These are phyloP conservation scores for Gymnoscopelus braueri DNA, from an alignment of 2,797 vertebrate species.

Conservation along the genomic window DNA sequence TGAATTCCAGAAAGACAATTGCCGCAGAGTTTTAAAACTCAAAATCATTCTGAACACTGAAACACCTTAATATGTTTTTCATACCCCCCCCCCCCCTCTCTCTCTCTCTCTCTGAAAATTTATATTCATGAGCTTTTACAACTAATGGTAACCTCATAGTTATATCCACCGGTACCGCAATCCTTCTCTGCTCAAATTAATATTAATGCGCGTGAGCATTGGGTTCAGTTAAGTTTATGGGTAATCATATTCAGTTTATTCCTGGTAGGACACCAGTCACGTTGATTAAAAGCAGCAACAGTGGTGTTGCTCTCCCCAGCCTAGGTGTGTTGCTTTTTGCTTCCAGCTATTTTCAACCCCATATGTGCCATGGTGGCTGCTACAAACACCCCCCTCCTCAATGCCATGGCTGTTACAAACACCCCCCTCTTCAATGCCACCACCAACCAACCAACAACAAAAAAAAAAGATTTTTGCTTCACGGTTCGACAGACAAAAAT, in stretches of 20 bases:
- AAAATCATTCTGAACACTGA: constrained; percentile 43
- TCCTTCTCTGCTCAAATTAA: constrained; percentile 81
- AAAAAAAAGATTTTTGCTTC: constrained; percentile 34
- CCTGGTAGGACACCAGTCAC: constrained; percentile 83
- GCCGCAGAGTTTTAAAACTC: constrained; percentile 38
- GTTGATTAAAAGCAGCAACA: constrained; percentile 82
- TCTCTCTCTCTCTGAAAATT: constrained; percentile 63
- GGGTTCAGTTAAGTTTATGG: constrained; percentile 86
- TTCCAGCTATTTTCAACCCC: constrained; percentile 74
- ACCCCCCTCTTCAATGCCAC: not conserved
- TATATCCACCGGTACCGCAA: constrained; percentile 67
- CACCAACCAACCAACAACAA: not conserved
- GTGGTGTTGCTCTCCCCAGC: constrained; percentile 65
- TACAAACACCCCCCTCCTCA: constrained; percentile 20
- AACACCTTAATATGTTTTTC: constrained; percentile 67
- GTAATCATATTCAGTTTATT: constrained; percentile 88
- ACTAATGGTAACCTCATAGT: constrained; percentile 80
- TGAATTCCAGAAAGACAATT: constrained; percentile 47
- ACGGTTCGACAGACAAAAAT: constrained; percentile 40
- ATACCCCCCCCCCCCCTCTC: constrained; percentile 54
- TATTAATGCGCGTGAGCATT: constrained; percentile 83
- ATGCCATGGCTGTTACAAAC: constrained; percentile 14
- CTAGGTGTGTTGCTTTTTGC: constrained; percentile 62
- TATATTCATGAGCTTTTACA: constrained; percentile 82
- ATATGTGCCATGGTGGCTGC: constrained; percentile 38